phyloP scores from a whole-genome alignment of 35 echinoderm and acorn worm genomes.

The Chiridota heheva region DNA sequence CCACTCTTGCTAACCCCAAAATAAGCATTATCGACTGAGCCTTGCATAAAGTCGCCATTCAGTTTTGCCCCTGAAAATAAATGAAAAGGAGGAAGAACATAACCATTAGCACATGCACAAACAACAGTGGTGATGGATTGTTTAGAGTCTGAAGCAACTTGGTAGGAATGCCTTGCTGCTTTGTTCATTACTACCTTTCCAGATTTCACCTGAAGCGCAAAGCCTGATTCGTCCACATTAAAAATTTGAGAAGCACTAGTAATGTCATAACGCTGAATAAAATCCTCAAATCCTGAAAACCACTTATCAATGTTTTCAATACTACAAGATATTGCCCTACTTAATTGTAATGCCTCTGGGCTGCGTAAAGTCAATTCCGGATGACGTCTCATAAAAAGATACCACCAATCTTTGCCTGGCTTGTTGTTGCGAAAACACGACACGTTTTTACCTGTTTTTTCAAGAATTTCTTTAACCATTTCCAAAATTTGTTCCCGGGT shows the following conservation, averaged over 20 bases:
- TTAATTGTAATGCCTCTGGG: neutral
- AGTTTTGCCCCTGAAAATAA: neutral
- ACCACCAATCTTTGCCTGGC: conserved; percentile 25
- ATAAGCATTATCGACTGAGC: neutral
- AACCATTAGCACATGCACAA: conserved; percentile 9
- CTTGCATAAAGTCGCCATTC: neutral
- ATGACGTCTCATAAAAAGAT: neutral
- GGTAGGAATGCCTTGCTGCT: neutral
- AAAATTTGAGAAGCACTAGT: neutral
- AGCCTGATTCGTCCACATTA: neutral
- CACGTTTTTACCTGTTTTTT: conserved; percentile 5
- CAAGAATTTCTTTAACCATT: conserved; percentile 42
- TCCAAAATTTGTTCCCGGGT: conserved; percentile 18
- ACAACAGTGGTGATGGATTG: conserved; percentile 20
- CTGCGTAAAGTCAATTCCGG: neutral
- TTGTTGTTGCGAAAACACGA: neutral
- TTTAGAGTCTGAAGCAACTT: neutral
- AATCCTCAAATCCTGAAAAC: conserved; percentile 25
- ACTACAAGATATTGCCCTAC: neutral
- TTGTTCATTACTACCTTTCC: neutral
- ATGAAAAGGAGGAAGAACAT: conserved; percentile 11
- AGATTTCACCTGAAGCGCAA: neutral
- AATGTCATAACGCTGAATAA: neutral
- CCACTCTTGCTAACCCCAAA: conserved; percentile 27
- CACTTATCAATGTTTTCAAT: neutral